phyloP scores from a whole-genome alignment of 2,888 invertebrate genomes.

The Tuta absoluta region DNA sequence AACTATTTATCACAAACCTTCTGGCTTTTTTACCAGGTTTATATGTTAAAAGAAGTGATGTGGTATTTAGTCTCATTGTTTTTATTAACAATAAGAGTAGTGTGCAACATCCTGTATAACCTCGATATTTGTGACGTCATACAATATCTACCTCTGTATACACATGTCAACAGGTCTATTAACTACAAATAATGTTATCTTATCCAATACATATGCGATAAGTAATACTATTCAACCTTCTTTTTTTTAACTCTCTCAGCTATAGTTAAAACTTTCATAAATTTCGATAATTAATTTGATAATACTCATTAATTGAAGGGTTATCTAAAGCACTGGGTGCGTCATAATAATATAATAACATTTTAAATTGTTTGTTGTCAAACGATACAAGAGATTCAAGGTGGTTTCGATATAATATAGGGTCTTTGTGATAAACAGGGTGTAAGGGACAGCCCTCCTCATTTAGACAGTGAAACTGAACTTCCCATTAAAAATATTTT shows the following conservation, averaged over 20 bases:
- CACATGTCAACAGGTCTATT: background rate
- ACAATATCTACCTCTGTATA: constrained; percentile 12
- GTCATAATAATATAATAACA: background rate
- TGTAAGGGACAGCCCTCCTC: too few species aligned
- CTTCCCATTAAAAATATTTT: too few species aligned
- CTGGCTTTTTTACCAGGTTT: too few species aligned
- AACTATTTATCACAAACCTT: too few species aligned
- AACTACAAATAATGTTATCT: constrained; percentile 23
- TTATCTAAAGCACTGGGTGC: background rate
- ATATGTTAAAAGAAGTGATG: too few species aligned
- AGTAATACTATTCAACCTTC: background rate
- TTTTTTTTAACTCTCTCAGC: background rate
- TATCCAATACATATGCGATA: constrained; percentile 11
- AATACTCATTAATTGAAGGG: background rate
- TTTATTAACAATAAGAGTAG: background rate
- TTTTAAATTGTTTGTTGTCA: background rate
- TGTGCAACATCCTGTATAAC: background rate
- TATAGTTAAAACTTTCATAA: background rate
- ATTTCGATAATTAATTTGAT: background rate
- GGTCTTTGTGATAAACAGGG: background rate
- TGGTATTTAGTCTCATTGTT: too few species aligned
- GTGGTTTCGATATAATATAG: background rate
- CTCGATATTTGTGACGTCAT: background rate
- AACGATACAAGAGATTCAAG: background rate
- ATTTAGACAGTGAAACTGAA: background rate